Conservation (phyloP, 2,113 vertebrate species). For the Lagenorhynchus albirostris region DNA sequence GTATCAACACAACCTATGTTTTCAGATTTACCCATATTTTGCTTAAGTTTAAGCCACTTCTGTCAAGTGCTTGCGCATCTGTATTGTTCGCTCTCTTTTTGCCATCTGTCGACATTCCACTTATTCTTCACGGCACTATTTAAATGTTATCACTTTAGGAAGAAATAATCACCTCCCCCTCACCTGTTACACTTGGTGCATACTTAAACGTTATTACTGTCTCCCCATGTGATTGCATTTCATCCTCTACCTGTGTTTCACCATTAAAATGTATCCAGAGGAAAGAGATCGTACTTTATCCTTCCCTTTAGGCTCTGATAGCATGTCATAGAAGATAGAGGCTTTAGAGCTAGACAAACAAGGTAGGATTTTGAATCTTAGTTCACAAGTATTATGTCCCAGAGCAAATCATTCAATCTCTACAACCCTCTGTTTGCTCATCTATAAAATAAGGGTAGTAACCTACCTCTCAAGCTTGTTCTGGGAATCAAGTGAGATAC, state of each 20-base stretch:
- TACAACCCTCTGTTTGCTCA: not conserved
- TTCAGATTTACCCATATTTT: conserved; percentile 4
- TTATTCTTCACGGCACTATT: not conserved
- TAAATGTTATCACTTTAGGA: not conserved
- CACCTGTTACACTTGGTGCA: not conserved
- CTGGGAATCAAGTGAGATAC: not conserved
- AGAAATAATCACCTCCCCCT: not conserved
- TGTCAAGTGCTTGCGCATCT: not conserved
- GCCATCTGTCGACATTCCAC: not conserved
- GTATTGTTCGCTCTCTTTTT: not conserved
- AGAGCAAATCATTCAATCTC: not conserved
- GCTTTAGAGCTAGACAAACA: not conserved
- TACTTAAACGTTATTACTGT: not conserved
- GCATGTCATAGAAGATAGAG: not conserved
- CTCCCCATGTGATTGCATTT: not conserved
- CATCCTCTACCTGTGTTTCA: not conserved
- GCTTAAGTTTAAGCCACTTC: not conserved
- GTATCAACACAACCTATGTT: not conserved
- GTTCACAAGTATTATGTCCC: not conserved
- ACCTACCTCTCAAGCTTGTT: not conserved
- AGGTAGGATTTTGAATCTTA: not conserved
- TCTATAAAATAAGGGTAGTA: not conserved
- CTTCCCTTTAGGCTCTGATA: not conserved
- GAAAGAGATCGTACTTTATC: not conserved
- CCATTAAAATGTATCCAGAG: not conserved